A percentile compares a stretch with the other conserved stretches of the same genome.
phyloP scores from a whole-genome alignment of 2,113 vertebrate species.

The Eulemur rufifrons region DNA sequence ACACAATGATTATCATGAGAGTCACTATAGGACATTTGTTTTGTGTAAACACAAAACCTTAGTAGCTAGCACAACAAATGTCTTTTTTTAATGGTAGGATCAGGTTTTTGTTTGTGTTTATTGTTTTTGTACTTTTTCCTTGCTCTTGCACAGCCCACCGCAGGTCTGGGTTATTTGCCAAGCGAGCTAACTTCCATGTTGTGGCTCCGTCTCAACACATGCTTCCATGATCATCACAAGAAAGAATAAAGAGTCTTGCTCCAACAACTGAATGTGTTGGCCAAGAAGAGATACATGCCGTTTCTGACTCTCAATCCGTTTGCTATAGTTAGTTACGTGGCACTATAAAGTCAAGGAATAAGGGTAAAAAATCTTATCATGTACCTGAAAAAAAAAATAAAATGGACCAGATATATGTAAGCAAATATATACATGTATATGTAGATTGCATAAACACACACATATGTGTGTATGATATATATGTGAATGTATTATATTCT shows the following conservation, averaged over 20 bases:
- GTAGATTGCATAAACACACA: not conserved
- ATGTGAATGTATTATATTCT: not conserved
- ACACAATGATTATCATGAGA: not conserved
- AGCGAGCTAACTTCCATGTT: not conserved
- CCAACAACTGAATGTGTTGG: not conserved
- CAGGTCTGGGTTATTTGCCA: not conserved
- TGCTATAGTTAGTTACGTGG: not conserved
- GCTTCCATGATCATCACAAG: not conserved
- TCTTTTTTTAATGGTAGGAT: accelerated
- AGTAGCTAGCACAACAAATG: not conserved
- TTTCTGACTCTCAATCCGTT: not conserved
- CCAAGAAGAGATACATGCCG: not conserved
- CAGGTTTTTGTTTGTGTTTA: not conserved
- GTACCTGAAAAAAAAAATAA: not conserved
- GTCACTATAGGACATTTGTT: not conserved
- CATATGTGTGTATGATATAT: not conserved
- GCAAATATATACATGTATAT: not conserved
- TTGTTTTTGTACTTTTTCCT: not conserved
- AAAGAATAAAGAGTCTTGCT: not conserved
- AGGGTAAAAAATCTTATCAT: not conserved
- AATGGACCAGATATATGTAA: not conserved
- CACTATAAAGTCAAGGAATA: not conserved
- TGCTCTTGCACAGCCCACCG: not conserved
- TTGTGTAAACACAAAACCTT: not conserved
- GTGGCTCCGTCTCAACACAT: not conserved